These are phyloP conservation scores for Omphaloscelis lunosa DNA, from an alignment of 2,888 invertebrate species.

Conservation along the genomic window DNA sequence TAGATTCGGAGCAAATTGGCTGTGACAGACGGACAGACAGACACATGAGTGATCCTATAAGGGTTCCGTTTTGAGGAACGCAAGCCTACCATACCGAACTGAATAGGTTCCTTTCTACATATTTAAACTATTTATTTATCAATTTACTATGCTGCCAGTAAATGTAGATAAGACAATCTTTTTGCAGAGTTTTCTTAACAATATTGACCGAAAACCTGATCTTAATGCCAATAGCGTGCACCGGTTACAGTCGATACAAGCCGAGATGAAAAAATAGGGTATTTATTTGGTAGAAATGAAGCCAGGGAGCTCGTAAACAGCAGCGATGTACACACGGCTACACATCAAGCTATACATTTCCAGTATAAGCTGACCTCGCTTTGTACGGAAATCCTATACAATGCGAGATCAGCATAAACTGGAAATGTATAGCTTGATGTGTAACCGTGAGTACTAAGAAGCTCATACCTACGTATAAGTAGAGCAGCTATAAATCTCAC, in stretches of 20 bases:
- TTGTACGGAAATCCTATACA: too few relatives aligned
- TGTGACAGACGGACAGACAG: too few relatives aligned
- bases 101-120: not conserved
- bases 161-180: not conserved
- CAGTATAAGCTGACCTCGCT: too few relatives aligned
- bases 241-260: not conserved
- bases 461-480: conserved; percentile 16
- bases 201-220: not conserved
- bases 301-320: conserved; percentile 36
- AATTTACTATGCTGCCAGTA: not conserved
- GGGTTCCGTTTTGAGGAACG: too few relatives aligned
- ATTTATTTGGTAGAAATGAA: conserved; percentile 30
- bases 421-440: too few relatives aligned
- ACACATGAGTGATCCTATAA: too few relatives aligned
- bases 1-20: too few relatives aligned
- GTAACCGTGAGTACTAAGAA: too few relatives aligned
- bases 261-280: conserved; percentile 29
- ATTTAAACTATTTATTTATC: not conserved
- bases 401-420: too few relatives aligned
- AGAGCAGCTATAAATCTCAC: conserved; percentile 41
- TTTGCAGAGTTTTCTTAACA: not conserved
- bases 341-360: too few relatives aligned
- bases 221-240: conserved; percentile 2
- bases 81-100: conserved; percentile 13
- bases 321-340: too few relatives aligned